Evolutionary conservation across 1,140 invertebrate species (phyloP).

Genomic region (Physella acuta): DNA sequence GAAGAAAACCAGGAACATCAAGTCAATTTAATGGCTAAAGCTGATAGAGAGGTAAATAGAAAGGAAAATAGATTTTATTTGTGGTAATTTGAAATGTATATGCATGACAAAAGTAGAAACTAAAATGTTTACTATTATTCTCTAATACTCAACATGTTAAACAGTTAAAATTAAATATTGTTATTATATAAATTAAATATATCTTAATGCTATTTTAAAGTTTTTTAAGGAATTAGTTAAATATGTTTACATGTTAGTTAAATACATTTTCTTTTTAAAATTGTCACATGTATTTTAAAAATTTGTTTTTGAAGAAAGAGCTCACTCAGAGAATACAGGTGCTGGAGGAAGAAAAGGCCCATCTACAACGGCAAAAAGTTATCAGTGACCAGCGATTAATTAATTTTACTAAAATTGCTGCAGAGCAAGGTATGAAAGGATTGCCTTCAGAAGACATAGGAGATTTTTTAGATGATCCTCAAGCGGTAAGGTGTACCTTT

Average conservation of each 20-base stretch:
- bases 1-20: slow-evolving; percentile 37
- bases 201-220: too few species aligned
- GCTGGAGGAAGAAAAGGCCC: slow-evolving; percentile 18
- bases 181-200: too few species aligned
- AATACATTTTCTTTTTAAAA: too few species aligned
- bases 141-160: too few species aligned
- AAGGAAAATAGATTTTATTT: not conserved
- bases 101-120: too few species aligned
- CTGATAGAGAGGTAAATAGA: slow-evolving; percentile 21
- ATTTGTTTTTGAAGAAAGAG: not conserved
- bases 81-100: too few species aligned
- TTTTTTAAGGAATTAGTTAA: too few species aligned
- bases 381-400: slow-evolving; percentile 22
- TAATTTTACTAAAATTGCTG: slow-evolving; percentile 13
- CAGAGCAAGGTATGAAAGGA: slow-evolving; percentile 21
- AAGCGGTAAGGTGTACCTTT: slow-evolving; percentile 1
- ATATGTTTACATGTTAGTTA: too few species aligned
- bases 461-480: not conserved
- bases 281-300: not conserved
- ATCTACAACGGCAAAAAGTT: slow-evolving; percentile 12
- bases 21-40: slow-evolving; percentile 20
- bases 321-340: slow-evolving; percentile 1
- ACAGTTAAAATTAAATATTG: too few species aligned
- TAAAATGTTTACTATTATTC: too few species aligned
- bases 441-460: not conserved